Base-by-base conservation (phyloP, 2,888 invertebrate species). In the Parnassius smintheus region DNA sequence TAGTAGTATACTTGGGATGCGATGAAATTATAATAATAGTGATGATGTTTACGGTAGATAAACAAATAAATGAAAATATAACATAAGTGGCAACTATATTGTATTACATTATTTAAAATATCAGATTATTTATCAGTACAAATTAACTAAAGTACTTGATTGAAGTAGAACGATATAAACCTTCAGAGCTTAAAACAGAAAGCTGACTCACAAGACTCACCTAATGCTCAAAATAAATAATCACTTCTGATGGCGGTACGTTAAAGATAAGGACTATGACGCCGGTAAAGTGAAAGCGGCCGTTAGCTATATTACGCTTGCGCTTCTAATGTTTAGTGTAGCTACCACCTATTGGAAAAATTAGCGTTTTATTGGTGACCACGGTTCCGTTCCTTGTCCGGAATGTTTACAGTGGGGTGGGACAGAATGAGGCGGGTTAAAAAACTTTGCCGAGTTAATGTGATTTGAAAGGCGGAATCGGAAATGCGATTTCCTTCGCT, bases 351-450 rank as follows among this genome's bases (percentile, higher is more conserved):
- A 62, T 70, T 68, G 78, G 75, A 82, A 81, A 81, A 86, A 88
- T 84, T 85, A 81, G 83, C 81, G 81, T 80, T 86, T 85, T 83
- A 86, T 84, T 85, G 82, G 82, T 75, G 77, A 77, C 82, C 82
- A 80, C 76, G 78, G 78, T 74, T 78, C 78, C 76, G 77, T 73
- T 69, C 71, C 72, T 79, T 77, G 78, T 78, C 75, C 71, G 68
- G 71, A 71, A 75, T 86, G 77, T 86, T 87, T 85, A 78, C 82
- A 70, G 70, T 65, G 65, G 65, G 58, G 59, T 25, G 52, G 59
- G 51, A 7, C 51, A 18, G 51, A 50, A 70, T 68, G 69, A 70
- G 72, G 72, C 64, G 70, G 72, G 75, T 70, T 70, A 68, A 80
- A 82, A 81, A 82, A 78, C 75, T 81, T 78, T 70, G 73, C 72